Percentiles rank a stretch among this genome's conserved stretches.
Evolutionary conservation across 1,140 invertebrate species (phyloP).

Genomic region (Trachymyrmex cornetzi): DNA sequence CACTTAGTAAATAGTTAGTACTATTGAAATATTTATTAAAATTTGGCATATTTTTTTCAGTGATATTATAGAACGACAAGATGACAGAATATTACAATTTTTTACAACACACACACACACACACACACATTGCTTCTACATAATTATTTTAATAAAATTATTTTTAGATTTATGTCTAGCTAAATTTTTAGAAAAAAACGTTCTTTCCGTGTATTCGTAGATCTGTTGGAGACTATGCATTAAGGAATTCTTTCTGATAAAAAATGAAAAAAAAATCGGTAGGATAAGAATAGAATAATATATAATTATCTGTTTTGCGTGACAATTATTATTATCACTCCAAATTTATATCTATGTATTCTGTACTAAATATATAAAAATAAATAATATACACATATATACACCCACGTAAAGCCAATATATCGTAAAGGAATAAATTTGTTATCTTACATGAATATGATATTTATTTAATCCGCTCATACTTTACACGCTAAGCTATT

Average conservation of each 20-base stretch:
- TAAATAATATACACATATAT: not conserved
- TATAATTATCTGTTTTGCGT: not conserved
- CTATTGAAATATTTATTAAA: too few species aligned
- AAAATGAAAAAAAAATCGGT: not conserved
- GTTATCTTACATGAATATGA: conserved; percentile 9
- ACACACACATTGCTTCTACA: too few species aligned
- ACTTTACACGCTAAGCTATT: not conserved
- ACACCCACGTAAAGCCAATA: not conserved
- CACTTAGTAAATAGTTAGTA: too few species aligned
- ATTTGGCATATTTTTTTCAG: too few species aligned
- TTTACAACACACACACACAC: too few species aligned
- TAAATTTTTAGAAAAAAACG: too few species aligned
- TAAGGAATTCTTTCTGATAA: not conserved
- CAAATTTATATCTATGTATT: not conserved
- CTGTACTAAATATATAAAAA: conserved; percentile 4
- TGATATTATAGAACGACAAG: too few species aligned
- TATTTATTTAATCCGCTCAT: not conserved
- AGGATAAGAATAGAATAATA: not conserved
- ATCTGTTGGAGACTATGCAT: not conserved
- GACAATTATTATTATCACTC: not conserved
- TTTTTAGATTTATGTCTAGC: too few species aligned
- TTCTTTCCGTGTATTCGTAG: not conserved
- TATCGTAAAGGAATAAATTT: conserved; percentile 11
- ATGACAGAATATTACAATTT: too few species aligned
- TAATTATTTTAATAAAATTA: too few species aligned